These are phyloP conservation scores for Cephalopholis sonnerati DNA, from an alignment of 2,113 vertebrate species.

Conservation along the genomic window DNA sequence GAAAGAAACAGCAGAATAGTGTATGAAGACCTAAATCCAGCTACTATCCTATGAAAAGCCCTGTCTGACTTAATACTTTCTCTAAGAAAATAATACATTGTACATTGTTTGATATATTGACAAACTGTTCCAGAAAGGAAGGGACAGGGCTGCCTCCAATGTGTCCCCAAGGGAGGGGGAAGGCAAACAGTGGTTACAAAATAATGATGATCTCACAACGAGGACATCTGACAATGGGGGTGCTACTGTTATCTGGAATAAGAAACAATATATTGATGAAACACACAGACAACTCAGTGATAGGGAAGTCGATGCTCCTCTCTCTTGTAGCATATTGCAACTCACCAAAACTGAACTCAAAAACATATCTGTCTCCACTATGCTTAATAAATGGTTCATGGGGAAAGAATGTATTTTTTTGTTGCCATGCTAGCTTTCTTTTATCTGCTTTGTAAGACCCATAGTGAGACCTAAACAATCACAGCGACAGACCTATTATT, in stretches of 20 bases:
- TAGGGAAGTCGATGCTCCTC: not conserved
- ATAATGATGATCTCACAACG: conserved; percentile 20
- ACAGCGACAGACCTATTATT: not conserved
- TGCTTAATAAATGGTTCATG: conserved; percentile 1
- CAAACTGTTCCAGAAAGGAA: conserved; percentile 8
- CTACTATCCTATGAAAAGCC: not conserved
- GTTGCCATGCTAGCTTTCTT: not conserved
- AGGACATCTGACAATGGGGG: conserved; percentile 23
- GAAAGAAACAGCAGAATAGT: not conserved
- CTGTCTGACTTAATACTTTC: conserved; percentile 8
- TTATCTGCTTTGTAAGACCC: not conserved
- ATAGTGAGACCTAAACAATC: not conserved
- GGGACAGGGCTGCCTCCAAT: conserved; percentile 9
- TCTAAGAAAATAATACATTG: conserved; percentile 1
- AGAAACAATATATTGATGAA: conserved; percentile 45
- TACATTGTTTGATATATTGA: conserved; percentile 33
- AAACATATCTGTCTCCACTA: conserved; percentile 11
- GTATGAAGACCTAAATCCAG: not conserved
- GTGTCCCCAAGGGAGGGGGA: conserved; percentile 14
- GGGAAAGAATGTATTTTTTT: not conserved
- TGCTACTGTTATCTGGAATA: conserved; percentile 5
- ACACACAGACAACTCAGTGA: conserved; percentile 27
- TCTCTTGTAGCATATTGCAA: not conserved
- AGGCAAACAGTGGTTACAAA: conserved; percentile 33
- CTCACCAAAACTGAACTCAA: not conserved